Evolutionary conservation across 2,113 vertebrate genomes (phyloP), one percentile per base, ranked within the genome.

Genomic region (Mola mola): DNA sequence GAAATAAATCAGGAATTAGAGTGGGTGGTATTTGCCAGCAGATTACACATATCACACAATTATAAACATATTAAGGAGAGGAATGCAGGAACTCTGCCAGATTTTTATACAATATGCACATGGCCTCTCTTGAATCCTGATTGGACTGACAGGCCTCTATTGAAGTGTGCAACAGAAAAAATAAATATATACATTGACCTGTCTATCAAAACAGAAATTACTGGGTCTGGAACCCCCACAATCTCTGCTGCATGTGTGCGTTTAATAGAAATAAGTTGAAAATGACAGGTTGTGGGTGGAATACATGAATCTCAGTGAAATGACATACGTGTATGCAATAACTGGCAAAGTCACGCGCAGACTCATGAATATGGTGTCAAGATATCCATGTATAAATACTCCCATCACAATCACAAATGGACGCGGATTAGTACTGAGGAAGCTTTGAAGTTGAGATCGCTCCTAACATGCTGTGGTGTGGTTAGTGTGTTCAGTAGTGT

Each of bases 371-470:
- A 40, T 12, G 43, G 52, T 22, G 49, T 46, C 59, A 75, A 61
- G 53, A 19, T 17, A 62, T 62, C 9, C 49, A 6, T 44, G 50
- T 70, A 64, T 83, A 74, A 72, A 79, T 47, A 9, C 71, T 31
- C 44, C 52, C 47, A 42, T 68, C 42, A 52, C 40, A 60, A 58
- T 16, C 52, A 5, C 55, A 63, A 22, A 74, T 22, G 74, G 33
- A 61, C 61, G 72, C 15, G 49, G 66, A 71, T 38, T 65, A 66
- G 49, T 56, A 62, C 47, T 63, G 60, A 49, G 60, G 57, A 4
- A 58, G 55, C 79, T 86, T 71, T 82, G 84, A 88, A 81, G 60
- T 61, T 17, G 67, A 71, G 21, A 66, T 49, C 55, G 58, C 22
- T 29, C 34, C 43, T 2, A 38, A 56, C 64, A 60, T 31, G 1